Base-by-base conservation (phyloP, 2,113 vertebrate species). In the Puma concolor region DNA sequence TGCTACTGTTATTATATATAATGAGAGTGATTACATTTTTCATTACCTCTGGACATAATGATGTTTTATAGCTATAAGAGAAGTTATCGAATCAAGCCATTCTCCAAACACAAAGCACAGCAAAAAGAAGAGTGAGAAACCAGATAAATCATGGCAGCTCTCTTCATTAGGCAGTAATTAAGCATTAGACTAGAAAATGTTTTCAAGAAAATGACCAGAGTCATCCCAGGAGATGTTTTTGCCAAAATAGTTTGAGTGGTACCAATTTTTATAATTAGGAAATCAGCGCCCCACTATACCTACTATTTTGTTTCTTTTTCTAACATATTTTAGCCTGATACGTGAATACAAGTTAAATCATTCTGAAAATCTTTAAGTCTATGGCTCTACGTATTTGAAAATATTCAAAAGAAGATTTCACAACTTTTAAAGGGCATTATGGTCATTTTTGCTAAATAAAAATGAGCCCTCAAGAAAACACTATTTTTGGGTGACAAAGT, bases 341-440 rank as follows among this genome's bases (percentile, higher is more conserved):
- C 33, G 52, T 4, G 86, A 84, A 63, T 80, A 21, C 25, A 72
- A 92, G 88, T 97, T 93, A 95, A 94, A 96, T 76, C 66, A 76
- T 94, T 97, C 97, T 88, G 93, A 88, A 95, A 92, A 93, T 91
- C 81, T 86, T 94, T n/a, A 63, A 72, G 71, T 85, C 88, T 94
- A 54, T 33, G 38, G 85, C 93, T 88, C 85, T 96, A 98, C 97
- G 91, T 98, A 97, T 97, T 94, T 98, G 95, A 88, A 98, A 97
- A 98, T 96, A 82, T 93, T 97, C 97, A 97, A 91, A 98, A 95
- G 96, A 97, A 94, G 88, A 91, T 96, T 97, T 98, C 97, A 97
- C 97, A 98, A 98, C 97, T 98, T 98, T 95, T 97, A 98, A 98
- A 98, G 97, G 98, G 97, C 97, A 96, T 98, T 98, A 97, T 98